phyloP scores from a whole-genome alignment of 2,113 vertebrate genomes.

The Lophius piscatorius region DNA sequence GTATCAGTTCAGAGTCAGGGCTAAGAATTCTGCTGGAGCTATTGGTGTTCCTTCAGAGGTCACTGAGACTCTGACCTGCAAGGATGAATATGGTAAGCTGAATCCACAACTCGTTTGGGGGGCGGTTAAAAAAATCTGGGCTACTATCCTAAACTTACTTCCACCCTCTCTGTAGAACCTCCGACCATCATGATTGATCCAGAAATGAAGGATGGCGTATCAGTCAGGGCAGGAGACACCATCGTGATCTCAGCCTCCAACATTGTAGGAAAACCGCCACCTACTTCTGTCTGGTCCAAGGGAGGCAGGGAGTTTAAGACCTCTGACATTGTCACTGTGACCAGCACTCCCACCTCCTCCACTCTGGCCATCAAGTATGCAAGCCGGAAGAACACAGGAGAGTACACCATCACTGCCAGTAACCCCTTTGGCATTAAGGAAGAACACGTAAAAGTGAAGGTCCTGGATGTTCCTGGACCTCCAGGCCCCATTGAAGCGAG shows the following conservation, averaged over 20 bases:
- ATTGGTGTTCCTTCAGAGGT: constrained; percentile 92
- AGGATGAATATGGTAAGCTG: constrained; percentile 94
- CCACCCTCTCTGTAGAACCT: constrained; percentile 83
- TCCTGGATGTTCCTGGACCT: constrained; percentile 94
- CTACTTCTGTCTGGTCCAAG: constrained; percentile 93
- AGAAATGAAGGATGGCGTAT: constrained; percentile 92
- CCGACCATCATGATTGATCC: constrained; percentile 93
- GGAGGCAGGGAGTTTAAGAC: constrained; percentile 93
- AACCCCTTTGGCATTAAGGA: constrained; percentile 98
- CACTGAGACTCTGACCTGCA: constrained; percentile 91
- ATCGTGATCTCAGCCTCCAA: constrained; percentile 91
- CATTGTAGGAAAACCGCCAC: constrained; percentile 95
- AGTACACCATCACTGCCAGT: constrained; percentile 94
- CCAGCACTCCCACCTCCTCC: constrained; percentile 90
- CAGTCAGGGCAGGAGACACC: constrained; percentile 91
- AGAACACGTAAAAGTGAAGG: constrained; percentile 92
- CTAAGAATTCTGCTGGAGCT: constrained; percentile 94
- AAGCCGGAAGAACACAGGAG: constrained; percentile 94
- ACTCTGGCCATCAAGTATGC: constrained; percentile 92
- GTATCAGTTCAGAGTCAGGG: constrained; percentile 95
- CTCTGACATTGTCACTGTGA: constrained; percentile 90
- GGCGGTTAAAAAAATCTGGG: not conserved
- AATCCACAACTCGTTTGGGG: not conserved
- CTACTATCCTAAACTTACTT: not conserved
- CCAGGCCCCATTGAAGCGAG: constrained; percentile 94